Conservation (phyloP, 2,797 vertebrate genomes). For the Propithecus deckenii region DNA sequence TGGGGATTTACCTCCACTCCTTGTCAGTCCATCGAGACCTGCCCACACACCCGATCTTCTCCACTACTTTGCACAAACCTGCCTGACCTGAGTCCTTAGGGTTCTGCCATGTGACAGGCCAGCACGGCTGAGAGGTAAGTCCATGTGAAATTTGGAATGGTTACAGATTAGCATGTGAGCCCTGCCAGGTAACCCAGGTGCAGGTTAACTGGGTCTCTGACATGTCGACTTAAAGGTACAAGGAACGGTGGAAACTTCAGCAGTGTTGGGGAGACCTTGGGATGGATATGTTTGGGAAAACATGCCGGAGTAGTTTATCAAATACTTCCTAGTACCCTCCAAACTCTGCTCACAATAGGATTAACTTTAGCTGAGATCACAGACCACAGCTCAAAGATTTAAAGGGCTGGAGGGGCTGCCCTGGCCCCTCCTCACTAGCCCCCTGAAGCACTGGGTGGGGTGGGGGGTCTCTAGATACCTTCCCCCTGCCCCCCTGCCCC, state of each 20-base stretch:
- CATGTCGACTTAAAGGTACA: background rate
- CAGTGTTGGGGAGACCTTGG: background rate
- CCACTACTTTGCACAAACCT: background rate
- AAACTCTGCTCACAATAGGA: background rate
- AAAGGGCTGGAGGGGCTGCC: background rate
- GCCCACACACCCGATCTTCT: background rate
- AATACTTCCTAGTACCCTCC: background rate
- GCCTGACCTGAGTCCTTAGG: background rate
- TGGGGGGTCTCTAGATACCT: background rate
- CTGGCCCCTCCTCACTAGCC: background rate
- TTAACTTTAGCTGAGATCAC: background rate
- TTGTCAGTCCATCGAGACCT: background rate
- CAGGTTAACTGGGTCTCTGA: background rate
- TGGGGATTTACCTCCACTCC: background rate
- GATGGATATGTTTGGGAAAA: background rate
- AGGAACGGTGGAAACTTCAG: background rate
- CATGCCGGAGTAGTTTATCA: background rate
- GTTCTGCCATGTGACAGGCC: background rate
- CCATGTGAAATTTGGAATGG: background rate
- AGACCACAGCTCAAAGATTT: background rate
- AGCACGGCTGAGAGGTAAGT: background rate
- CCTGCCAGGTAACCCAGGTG: background rate
- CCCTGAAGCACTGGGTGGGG: background rate
- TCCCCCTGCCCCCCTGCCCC: slow-evolving; percentile 44
- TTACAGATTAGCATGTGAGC: background rate